These are phyloP conservation scores for Carettochelys insculpta DNA, from an alignment of 2,113 vertebrate genomes.

Conservation along the genomic window DNA sequence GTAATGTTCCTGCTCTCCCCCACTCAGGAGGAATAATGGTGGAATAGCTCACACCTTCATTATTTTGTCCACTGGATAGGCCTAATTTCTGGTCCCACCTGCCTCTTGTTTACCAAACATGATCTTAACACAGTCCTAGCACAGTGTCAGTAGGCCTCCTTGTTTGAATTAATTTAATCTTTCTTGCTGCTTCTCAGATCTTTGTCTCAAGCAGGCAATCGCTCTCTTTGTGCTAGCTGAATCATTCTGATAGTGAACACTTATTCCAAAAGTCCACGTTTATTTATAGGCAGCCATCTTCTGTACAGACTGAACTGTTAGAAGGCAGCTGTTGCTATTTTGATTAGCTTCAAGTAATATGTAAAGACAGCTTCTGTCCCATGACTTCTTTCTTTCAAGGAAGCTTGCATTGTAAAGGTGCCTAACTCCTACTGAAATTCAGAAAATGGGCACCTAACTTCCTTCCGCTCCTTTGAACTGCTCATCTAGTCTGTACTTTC, in stretches of 20 bases:
- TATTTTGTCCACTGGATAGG: neutral
- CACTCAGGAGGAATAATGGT: neutral
- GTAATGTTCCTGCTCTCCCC: neutral
- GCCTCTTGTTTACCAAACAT: neutral
- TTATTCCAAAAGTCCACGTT: conserved; percentile 41
- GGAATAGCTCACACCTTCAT: neutral
- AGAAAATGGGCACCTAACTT: neutral
- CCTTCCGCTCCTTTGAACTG: neutral
- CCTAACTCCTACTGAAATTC: neutral
- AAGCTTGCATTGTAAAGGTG: neutral
- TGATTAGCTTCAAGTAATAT: neutral
- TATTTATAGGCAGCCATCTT: conserved; percentile 36
- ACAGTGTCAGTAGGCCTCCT: neutral
- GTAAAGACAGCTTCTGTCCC: neutral
- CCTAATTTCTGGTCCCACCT: neutral
- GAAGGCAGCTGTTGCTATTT: conserved; percentile 27
- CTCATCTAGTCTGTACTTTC: neutral
- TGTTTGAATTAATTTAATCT: neutral
- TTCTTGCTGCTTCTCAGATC: neutral
- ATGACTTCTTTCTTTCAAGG: conserved; percentile 17
- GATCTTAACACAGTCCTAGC: neutral
- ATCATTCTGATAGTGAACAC: neutral
- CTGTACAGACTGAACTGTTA: conserved; percentile 34
- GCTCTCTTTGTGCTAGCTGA: conserved; percentile 11
- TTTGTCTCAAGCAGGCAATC: neutral